phyloP scores from a whole-genome alignment of 2,888 invertebrate species.

The Arrhopalites spinosus region DNA sequence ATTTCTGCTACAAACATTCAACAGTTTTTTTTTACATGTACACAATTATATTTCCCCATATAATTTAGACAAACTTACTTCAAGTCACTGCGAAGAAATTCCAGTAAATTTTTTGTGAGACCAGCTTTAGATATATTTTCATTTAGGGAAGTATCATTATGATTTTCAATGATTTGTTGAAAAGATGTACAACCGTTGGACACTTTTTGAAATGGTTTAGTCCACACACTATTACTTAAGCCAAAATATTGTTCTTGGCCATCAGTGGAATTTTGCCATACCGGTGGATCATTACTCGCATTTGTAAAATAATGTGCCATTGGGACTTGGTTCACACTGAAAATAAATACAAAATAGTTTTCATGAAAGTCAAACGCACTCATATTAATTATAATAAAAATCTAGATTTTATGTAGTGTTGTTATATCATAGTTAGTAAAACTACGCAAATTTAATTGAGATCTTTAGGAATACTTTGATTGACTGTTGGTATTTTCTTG shows the following conservation, averaged over 20 bases:
- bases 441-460: no score
- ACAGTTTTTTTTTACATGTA: neutral
- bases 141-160: neutral
- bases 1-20: constrained; percentile 13
- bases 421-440: no score
- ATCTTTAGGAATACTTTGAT: no score
- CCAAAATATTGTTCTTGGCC: constrained; percentile 32
- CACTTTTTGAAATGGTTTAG: constrained; percentile 48
- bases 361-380: no score
- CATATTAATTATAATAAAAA: no score
- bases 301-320: constrained; percentile 25
- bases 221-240: constrained; percentile 47
- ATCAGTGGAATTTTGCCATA: neutral
- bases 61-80: constrained; percentile 33
- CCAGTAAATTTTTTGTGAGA: constrained; percentile 33
- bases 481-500: no score
- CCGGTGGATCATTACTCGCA: neutral
- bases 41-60: neutral
- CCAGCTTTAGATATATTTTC: neutral
- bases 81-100: constrained; percentile 41
- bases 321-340: neutral
- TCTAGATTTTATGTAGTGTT: no score
- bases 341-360: neutral
- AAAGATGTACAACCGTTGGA: constrained; percentile 40
- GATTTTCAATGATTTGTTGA: constrained; percentile 39